Evolutionary conservation across 2,888 invertebrate species (phyloP), one percentile per base, ranked within the genome.

Genomic region (Troides helena): DNA sequence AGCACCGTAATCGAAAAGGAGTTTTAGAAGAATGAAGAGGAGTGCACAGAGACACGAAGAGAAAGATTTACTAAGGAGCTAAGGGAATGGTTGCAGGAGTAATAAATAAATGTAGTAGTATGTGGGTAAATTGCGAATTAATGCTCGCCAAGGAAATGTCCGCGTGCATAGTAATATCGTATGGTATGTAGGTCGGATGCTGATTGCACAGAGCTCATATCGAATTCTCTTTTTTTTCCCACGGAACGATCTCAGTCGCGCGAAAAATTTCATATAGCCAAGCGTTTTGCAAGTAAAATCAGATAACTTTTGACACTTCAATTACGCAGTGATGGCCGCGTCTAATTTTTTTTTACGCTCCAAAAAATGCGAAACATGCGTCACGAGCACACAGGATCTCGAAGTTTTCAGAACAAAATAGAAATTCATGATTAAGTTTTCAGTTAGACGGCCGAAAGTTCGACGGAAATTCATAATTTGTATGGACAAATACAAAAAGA

Each of bases 251-350:
- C 83, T 85, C 87, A 85, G 81, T 78, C 80, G 84, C 85, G 88
- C 87, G 87, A 90, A 89, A 90, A 88, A 90, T 92, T 92, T 90
- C 90, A 90, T 90, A 90, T 87, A 85, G 86, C 86, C 82, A 85
- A 85, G 85, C 87, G 87, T 84, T 92, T 92, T 92, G 92, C 91
- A 92, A 92, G 92, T 92, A 88, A 92, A 92, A 92, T 92, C 91
- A 91, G 90, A 89, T 86, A 92, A 92, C 90, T 92, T 92, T 92
- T 92, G 92, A 92, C 92, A 92, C 90, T 90, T 89, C 92, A 92
- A 92, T 92, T 92, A 92, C 89, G 86, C 78, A 85, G 87, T 89
- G 90, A 91, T 89, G 88, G 88, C 83, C 83, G 86, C 78, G 82
- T 88, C 84, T 85, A 89, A 88, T 88, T 90, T 90, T 89, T 53